These are phyloP conservation scores for Pseudorectes ferrugineus DNA, from an alignment of 2,113 vertebrate genomes.

Conservation along the genomic window DNA sequence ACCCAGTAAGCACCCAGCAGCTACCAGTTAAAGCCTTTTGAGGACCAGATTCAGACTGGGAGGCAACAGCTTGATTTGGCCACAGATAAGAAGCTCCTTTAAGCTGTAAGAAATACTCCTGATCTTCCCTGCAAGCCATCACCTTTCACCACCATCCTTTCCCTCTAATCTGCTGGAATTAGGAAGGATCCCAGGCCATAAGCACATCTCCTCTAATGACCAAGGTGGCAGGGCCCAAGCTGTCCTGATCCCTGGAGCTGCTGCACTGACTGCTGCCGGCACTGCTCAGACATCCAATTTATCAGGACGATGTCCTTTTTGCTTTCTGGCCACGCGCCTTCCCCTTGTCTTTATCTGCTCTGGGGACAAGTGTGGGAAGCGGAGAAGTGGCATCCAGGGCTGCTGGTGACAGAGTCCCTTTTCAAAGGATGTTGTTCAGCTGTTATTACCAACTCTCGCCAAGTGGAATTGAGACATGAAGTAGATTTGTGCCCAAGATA, in stretches of 20 bases:
- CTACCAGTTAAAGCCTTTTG: not conserved
- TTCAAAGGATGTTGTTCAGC: slow-evolving; percentile 33
- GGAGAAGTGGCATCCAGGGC: not conserved
- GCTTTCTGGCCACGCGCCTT: not conserved
- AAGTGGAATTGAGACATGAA: slow-evolving; percentile 63
- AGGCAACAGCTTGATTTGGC: not conserved
- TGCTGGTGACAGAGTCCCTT: slow-evolving; percentile 31
- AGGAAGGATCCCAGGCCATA: not conserved
- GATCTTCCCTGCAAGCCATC: not conserved
- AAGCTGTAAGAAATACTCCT: not conserved
- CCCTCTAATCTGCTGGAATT: not conserved
- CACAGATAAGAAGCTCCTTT: not conserved
- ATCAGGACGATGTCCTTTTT: not conserved
- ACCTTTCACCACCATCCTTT: not conserved
- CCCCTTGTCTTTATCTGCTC: slow-evolving; percentile 3
- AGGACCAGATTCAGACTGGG: not conserved
- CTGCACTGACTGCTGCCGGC: not conserved
- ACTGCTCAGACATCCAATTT: not conserved
- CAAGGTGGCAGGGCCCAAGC: not conserved
- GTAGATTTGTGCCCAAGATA: slow-evolving; percentile 68
- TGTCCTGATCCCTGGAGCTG: not conserved
- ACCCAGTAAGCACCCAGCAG: not conserved
- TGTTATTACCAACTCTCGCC: slow-evolving; percentile 29
- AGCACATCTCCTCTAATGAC: not conserved
- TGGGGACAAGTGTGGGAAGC: not conserved